Percentiles rank a stretch among this genome's conserved stretches.
These are phyloP conservation scores for Tetramorium bicarinatum DNA, from an alignment of 2,888 invertebrate species.

Conservation along the genomic window DNA sequence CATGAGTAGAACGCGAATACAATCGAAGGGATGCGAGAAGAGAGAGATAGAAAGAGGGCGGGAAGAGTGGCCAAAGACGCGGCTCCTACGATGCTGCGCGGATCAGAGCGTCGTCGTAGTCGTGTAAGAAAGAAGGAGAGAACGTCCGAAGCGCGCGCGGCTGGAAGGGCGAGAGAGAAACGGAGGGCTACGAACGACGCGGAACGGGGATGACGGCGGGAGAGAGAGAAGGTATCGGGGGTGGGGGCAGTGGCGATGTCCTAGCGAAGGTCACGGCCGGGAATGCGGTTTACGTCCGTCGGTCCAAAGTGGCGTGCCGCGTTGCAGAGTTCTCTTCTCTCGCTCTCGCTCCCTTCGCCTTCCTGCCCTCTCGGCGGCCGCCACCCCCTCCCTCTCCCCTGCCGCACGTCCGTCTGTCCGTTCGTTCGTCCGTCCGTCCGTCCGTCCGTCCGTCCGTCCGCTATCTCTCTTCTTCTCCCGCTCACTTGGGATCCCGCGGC, in stretches of 20 bases:
- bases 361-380: conserved; percentile 64
- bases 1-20: not conserved
- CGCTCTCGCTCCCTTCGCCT: conserved; percentile 69
- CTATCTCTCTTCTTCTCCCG: conserved; percentile 53
- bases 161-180: conserved; percentile 58
- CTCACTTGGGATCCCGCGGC: conserved; percentile 59
- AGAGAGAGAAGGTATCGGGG: conserved; percentile 74
- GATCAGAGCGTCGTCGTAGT: conserved; percentile 44
- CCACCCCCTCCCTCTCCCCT: conserved; percentile 49
- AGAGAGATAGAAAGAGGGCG: conserved; percentile 48
- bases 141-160: conserved; percentile 67
- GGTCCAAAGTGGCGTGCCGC: conserved; percentile 83
- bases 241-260: conserved; percentile 86
- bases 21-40: conserved; percentile 10
- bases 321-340: conserved; percentile 74
- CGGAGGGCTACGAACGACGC: conserved; percentile 58
- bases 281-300: conserved; percentile 86
- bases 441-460: not conserved
- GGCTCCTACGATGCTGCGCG: conserved; percentile 65
- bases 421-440: conserved; percentile 4
- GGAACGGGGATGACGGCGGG: conserved; percentile 57
- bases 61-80: conserved; percentile 39
- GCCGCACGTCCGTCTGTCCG: not conserved
- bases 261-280: conserved; percentile 87
- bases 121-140: conserved; percentile 59